A percentile compares a stretch with the other conserved stretches of the same genome.
Evolutionary conservation across 2,113 vertebrate species (phyloP).

Genomic region (Thunnus maccoyii): DNA sequence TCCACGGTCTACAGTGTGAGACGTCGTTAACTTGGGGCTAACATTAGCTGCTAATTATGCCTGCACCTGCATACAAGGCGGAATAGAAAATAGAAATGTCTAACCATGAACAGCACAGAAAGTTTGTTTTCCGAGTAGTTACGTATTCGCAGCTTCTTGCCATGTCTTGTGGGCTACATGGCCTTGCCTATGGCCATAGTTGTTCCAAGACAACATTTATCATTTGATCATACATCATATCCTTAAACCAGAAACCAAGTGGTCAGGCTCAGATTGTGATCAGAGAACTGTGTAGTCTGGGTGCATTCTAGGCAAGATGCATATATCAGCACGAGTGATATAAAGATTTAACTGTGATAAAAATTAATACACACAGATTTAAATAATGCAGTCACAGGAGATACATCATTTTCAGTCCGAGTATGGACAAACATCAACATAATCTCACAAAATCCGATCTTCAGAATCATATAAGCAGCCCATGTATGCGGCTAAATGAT

Average conservation of each 20-base stretch:
- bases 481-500: constrained; percentile 50
- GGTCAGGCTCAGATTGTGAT: constrained; percentile 30
- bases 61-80: constrained; percentile 27
- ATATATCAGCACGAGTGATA: constrained; percentile 34
- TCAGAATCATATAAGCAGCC: constrained; percentile 48
- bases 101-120: not conserved
- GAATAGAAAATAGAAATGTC: not conserved
- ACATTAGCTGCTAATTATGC: constrained; percentile 49
- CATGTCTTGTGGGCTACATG: constrained; percentile 8
- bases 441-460: constrained; percentile 70
- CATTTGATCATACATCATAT: constrained; percentile 50
- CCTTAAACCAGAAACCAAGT: constrained; percentile 31
- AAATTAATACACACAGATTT: constrained; percentile 40
- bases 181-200: constrained; percentile 14
- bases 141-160: not conserved
- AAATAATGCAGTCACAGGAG: constrained; percentile 54
- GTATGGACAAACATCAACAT: constrained; percentile 61
- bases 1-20: constrained; percentile 26
- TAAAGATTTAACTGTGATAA: constrained; percentile 39
- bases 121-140: not conserved
- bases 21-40: constrained; percentile 31
- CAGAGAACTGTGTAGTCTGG: constrained; percentile 11
- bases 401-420: constrained; percentile 39
- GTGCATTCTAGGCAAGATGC: constrained; percentile 37
- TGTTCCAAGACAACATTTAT: constrained; percentile 40